A percentile compares a stretch with the other conserved stretches of the same genome.
phyloP scores from a whole-genome alignment of 1,140 invertebrate genomes.

The Helicorthomorpha holstii region DNA sequence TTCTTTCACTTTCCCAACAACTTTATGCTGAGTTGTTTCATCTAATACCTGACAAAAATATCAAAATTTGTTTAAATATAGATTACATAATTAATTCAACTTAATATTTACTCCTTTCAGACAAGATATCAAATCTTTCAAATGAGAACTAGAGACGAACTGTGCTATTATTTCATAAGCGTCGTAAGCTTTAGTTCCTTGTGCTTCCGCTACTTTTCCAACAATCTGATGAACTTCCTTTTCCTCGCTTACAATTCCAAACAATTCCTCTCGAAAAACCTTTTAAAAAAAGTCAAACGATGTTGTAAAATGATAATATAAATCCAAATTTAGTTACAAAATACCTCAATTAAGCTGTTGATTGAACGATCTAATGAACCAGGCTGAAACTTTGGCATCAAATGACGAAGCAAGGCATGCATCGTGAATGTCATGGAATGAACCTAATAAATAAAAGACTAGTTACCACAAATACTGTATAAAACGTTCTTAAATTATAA shows the following conservation, averaged over 20 bases:
- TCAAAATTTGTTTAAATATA: constrained; percentile 6
- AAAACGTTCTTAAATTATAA: constrained; percentile 3
- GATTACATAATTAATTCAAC: neutral
- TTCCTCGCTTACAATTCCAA: constrained; percentile 72
- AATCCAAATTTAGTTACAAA: neutral
- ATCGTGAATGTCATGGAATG: constrained; percentile 82
- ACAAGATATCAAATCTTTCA: constrained; percentile 60
- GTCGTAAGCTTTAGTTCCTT: constrained; percentile 58
- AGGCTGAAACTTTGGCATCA: constrained; percentile 44
- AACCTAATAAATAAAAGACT: constrained; percentile 28
- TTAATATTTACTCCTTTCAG: constrained; percentile 48
- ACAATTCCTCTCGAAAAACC: constrained; percentile 70
- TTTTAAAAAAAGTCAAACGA: constrained; percentile 19
- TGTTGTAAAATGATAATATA: neutral
- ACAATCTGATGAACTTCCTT: constrained; percentile 74
- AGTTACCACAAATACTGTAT: neutral
- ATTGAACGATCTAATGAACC: constrained; percentile 62
- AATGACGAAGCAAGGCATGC: constrained; percentile 54
- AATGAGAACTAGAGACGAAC: constrained; percentile 52
- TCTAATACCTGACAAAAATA: constrained; percentile 32
- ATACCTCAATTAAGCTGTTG: constrained; percentile 58
- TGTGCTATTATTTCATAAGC: constrained; percentile 64
- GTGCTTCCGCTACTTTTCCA: constrained; percentile 43
- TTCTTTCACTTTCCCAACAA: constrained; percentile 57
- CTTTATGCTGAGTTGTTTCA: constrained; percentile 58